Evolutionary conservation across 1,140 invertebrate species (phyloP).

Genomic region (Rhynchophorus ferrugineus): DNA sequence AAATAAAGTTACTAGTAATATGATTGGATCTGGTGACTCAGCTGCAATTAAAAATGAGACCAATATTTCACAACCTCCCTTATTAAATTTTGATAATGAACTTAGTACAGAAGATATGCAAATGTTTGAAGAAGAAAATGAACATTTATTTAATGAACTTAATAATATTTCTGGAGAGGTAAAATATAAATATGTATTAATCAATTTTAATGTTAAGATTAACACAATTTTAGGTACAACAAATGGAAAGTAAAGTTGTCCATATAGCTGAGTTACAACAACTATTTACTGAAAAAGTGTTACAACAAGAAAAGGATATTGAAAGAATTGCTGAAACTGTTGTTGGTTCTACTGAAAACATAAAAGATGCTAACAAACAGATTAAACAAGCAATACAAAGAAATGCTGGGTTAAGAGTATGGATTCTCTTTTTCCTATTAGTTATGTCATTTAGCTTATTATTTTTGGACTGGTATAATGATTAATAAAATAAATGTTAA

Average conservation of each 20-base stretch:
- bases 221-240: conserved; percentile 57
- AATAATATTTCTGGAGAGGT: conserved; percentile 55
- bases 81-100: conserved; percentile 50
- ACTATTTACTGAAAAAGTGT: conserved; percentile 93
- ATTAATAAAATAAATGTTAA: too few relatives aligned
- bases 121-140: conserved; percentile 82
- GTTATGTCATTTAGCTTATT: conserved; percentile 93
- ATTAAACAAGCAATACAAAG: conserved; percentile 93
- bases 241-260: conserved; percentile 86
- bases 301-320: conserved; percentile 90
- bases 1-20: conserved; percentile 5
- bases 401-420: conserved; percentile 88
- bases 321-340: conserved; percentile 81
- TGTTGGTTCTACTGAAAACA: conserved; percentile 87
- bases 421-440: conserved; percentile 89
- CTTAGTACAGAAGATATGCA: conserved; percentile 82
- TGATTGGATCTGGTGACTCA: conserved; percentile 3
- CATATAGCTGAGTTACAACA: conserved; percentile 95
- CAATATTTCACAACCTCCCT: conserved; percentile 2
- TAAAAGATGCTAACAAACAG: conserved; percentile 94
- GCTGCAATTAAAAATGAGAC: background rate
- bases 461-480: conserved; percentile 98
- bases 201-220: background rate
- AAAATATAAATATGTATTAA: conserved; percentile 14
- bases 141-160: conserved; percentile 74